Percentiles rank a stretch among this genome's conserved stretches.
Evolutionary conservation across 2,113 vertebrate species (phyloP).

Genomic region (Prochilodus magdalenae): DNA sequence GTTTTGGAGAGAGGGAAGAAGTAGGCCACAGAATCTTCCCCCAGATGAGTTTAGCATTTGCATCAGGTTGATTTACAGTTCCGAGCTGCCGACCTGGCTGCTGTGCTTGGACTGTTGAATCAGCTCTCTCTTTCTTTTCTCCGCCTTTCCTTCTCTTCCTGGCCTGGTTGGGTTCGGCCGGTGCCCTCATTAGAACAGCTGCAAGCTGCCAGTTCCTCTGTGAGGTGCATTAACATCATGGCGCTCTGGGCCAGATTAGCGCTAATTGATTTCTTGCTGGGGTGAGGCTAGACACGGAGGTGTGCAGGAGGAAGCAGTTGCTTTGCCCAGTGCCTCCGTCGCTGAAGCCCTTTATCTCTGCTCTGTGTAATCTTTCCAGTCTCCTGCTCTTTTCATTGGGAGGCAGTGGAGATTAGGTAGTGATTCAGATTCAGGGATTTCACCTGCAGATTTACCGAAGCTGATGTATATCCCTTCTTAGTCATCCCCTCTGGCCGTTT

Average conservation of each 20-base stretch:
- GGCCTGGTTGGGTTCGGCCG: background rate
- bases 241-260: background rate
- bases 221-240: background rate
- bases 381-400: background rate
- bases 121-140: background rate
- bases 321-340: background rate
- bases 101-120: background rate
- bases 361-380: conserved; percentile 44
- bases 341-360: background rate
- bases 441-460: background rate
- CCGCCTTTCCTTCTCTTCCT: background rate
- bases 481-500: background rate
- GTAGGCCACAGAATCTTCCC: conserved; percentile 2
- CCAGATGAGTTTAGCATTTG: conserved; percentile 1
- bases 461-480: background rate
- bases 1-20: background rate
- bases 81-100: background rate
- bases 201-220: background rate
- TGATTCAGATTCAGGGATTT: background rate
- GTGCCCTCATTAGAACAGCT: background rate
- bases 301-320: background rate
- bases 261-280: conserved; percentile 1
- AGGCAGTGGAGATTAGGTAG: background rate
- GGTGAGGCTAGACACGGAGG: background rate
- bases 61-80: background rate